phyloP scores from a whole-genome alignment of 1,140 invertebrate genomes.

The Zaprionus ghesquierei region DNA sequence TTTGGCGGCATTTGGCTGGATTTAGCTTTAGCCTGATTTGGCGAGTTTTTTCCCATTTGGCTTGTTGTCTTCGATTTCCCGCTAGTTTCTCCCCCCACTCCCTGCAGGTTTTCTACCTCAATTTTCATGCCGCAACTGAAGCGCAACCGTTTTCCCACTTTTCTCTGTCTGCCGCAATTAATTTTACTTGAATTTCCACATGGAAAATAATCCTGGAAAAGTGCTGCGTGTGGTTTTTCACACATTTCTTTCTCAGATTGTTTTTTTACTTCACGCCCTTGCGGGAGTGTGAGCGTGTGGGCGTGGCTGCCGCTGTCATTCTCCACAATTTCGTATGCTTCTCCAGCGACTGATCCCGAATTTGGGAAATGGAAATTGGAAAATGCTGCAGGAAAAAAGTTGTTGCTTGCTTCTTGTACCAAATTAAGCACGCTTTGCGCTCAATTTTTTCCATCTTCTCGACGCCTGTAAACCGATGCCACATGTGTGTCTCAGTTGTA shows the following conservation, averaged over 20 bases:
- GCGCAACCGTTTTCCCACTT: constrained; percentile 19
- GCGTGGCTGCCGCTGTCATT: constrained; percentile 62
- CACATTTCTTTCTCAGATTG: constrained; percentile 48
- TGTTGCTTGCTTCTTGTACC: constrained; percentile 52
- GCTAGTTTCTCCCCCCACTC: background rate
- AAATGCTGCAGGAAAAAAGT: constrained; percentile 28
- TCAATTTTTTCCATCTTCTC: constrained; percentile 57
- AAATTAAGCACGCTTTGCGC: constrained; percentile 78
- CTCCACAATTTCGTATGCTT: constrained; percentile 70
- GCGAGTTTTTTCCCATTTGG: background rate
- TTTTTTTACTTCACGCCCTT: constrained; percentile 64
- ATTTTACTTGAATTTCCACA: constrained; percentile 78
- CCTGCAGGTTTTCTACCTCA: background rate
- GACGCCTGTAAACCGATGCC: constrained; percentile 70
- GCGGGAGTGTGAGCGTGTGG: constrained; percentile 52
- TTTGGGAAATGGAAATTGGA: constrained; percentile 10
- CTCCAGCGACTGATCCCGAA: constrained; percentile 48
- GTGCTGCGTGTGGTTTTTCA: constrained; percentile 73
- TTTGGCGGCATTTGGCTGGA: background rate
- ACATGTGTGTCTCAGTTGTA: constrained; percentile 54
- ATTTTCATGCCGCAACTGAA: constrained; percentile 5
- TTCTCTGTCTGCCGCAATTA: constrained; percentile 57
- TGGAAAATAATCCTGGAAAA: constrained; percentile 23
- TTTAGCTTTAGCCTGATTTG: background rate
- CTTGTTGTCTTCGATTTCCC: background rate